A percentile compares a stretch with the other conserved stretches of the same genome.
These are phyloP conservation scores for Chaetorhynchus papuensis DNA, from an alignment of 2,113 vertebrate genomes.

Conservation along the genomic window DNA sequence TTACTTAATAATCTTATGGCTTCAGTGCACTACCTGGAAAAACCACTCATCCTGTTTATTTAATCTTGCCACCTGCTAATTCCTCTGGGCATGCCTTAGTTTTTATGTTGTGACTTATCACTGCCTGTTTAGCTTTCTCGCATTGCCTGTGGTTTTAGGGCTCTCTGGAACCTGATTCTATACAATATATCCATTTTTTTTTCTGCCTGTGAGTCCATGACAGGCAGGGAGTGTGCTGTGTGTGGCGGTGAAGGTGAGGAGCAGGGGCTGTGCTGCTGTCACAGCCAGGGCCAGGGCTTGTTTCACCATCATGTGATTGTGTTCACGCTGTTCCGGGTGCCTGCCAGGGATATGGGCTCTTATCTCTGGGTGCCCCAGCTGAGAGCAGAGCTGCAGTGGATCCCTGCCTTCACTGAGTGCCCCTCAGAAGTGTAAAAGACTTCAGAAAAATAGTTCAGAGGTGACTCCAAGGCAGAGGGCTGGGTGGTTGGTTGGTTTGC, in stretches of 20 bases:
- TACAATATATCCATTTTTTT: rapidly evolving
- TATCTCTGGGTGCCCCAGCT: not conserved
- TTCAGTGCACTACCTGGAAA: not conserved
- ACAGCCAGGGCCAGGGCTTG: not conserved
- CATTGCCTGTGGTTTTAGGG: not conserved
- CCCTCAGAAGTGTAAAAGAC: not conserved
- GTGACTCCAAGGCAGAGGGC: not conserved
- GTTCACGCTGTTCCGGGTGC: not conserved
- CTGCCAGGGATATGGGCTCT: constrained; percentile 37
- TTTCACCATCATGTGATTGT: constrained; percentile 41
- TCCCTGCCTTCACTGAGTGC: not conserved
- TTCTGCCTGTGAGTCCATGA: rapidly evolving
- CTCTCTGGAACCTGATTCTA: not conserved
- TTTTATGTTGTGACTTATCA: not conserved
- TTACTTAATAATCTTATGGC: not conserved
- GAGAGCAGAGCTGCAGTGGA: not conserved
- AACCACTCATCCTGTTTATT: not conserved
- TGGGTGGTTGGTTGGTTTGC: not conserved
- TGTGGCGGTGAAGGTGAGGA: not conserved
- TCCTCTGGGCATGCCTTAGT: not conserved
- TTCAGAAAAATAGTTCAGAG: not conserved
- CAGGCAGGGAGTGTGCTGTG: rapidly evolving
- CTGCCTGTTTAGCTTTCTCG: rapidly evolving
- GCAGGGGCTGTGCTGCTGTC: not conserved
- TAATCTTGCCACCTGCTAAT: not conserved